These are phyloP conservation scores for Lycocerus yunnanus DNA, from an alignment of 2,888 invertebrate species.

Conservation along the genomic window DNA sequence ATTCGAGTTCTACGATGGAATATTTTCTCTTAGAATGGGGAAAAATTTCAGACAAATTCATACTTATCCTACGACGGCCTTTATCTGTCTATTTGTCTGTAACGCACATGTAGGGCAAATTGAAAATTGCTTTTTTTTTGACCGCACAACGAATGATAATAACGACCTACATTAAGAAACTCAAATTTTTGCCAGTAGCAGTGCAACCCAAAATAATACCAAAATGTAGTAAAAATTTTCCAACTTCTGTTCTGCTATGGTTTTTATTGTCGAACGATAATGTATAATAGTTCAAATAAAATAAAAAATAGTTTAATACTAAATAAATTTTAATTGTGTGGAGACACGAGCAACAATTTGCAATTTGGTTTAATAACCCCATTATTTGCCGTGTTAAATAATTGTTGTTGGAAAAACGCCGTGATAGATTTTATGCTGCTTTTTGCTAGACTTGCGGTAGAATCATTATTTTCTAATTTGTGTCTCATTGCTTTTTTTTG, in stretches of 20 bases:
- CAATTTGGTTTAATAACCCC: not conserved
- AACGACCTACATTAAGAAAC: no score
- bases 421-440: not conserved
- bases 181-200: no score
- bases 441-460: not conserved
- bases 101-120: no score
- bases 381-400: not conserved
- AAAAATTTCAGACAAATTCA: no score
- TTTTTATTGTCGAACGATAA: not conserved
- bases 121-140: no score
- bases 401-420: not conserved
- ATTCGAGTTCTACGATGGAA: no score
- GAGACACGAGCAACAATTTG: not conserved
- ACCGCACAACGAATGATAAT: no score
- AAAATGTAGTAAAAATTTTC: no score
- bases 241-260: not conserved
- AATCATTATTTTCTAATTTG: not conserved
- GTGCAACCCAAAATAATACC: no score
- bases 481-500: not conserved
- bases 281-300: not conserved
- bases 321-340: not conserved
- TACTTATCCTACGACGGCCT: no score
- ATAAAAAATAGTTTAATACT: not conserved
- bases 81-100: no score
- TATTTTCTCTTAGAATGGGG: no score